Conservation (phyloP, 2,888 invertebrate species). For the Heliconius aoede region DNA sequence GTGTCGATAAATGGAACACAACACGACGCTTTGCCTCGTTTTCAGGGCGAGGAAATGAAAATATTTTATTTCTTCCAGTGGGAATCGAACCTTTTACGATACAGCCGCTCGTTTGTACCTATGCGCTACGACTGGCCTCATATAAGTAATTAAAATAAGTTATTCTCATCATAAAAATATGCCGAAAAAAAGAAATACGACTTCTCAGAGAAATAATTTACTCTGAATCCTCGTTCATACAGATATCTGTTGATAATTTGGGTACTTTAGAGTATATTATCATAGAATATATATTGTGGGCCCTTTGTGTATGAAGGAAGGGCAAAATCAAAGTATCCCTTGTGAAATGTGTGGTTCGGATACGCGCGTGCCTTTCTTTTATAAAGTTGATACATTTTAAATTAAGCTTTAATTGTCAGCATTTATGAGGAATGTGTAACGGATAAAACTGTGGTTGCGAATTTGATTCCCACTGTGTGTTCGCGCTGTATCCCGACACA, state of each 20-base stretch:
- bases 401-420: neutral
- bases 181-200: neutral
- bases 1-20: too few relatives aligned
- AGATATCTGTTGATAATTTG: too few relatives aligned
- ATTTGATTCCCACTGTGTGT: neutral
- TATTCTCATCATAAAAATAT: neutral
- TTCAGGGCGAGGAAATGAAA: too few relatives aligned
- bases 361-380: neutral
- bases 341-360: constrained; percentile 1
- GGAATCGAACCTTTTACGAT: too few relatives aligned
- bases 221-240: neutral
- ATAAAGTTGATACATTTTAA: neutral
- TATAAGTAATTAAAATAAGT: too few relatives aligned
- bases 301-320: constrained; percentile 14
- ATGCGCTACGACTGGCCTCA: too few relatives aligned
- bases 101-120: too few relatives aligned
- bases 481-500: too few relatives aligned
- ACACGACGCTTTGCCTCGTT: too few relatives aligned
- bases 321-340: neutral
- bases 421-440: neutral
- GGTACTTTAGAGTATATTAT: too few relatives aligned
- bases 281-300: too few relatives aligned
- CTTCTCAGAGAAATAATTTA: neutral
- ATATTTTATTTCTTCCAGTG: too few relatives aligned
- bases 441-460: neutral